A percentile compares a stretch with the other conserved stretches of the same genome.
These are phyloP conservation scores for Macroramphosus scolopax DNA, from an alignment of 2,797 vertebrate species.

Conservation along the genomic window DNA sequence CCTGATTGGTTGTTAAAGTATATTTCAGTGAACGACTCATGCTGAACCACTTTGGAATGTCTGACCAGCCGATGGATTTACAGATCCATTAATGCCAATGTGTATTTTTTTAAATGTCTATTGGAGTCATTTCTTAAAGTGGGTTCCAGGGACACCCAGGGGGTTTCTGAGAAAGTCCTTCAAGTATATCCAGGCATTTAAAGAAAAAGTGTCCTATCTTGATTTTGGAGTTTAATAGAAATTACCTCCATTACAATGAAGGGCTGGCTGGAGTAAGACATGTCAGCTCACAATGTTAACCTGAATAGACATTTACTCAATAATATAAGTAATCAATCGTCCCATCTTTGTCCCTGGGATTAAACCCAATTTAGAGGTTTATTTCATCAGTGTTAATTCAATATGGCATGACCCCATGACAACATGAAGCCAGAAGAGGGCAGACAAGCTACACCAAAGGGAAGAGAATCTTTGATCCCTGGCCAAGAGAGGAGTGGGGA, in stretches of 20 bases:
- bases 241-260: too few relatives aligned
- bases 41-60: slow-evolving; percentile 29
- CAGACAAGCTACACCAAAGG: slow-evolving; percentile 63
- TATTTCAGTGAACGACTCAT: slow-evolving; percentile 37
- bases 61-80: slow-evolving; percentile 46
- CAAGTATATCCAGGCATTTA: slow-evolving; percentile 9
- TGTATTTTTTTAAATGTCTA: slow-evolving; percentile 10
- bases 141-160: slow-evolving; percentile 1
- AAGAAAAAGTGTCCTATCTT: too few relatives aligned
- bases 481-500: slow-evolving; percentile 39
- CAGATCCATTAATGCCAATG: slow-evolving; percentile 41
- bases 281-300: too few relatives aligned
- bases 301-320: too few relatives aligned
- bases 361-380: background rate
- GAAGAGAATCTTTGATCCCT: slow-evolving; percentile 35
- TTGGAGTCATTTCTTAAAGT: slow-evolving; percentile 18
- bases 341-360: background rate
- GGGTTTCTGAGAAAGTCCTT: slow-evolving; percentile 4
- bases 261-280: too few relatives aligned
- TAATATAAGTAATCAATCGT: background rate
- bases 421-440: slow-evolving; percentile 71
- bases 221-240: too few relatives aligned
- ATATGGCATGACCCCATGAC: slow-evolving; percentile 34
- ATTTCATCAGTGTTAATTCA: background rate
- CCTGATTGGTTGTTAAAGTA: slow-evolving; percentile 41